These are phyloP conservation scores for Atherinomorus stipes DNA, from an alignment of 2,113 vertebrate genomes.

Conservation along the genomic window DNA sequence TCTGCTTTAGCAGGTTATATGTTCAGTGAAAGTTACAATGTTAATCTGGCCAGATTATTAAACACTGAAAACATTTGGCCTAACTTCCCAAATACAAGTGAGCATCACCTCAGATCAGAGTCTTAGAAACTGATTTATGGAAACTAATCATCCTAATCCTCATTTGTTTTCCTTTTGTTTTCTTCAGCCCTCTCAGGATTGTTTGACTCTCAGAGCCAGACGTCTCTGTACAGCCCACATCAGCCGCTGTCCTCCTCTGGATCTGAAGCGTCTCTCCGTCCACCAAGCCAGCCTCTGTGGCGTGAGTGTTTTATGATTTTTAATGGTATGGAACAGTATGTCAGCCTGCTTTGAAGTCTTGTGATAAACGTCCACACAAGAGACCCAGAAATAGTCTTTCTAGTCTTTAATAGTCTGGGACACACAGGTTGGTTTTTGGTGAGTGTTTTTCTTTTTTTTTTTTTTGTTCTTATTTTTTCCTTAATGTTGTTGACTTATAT, in stretches of 20 bases:
- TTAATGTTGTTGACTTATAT: too few species aligned
- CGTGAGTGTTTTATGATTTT: conserved; percentile 85
- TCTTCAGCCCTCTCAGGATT: conserved; percentile 80
- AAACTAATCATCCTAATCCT: background rate
- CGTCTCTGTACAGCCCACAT: conserved; percentile 86
- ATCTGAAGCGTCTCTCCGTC: conserved; percentile 80
- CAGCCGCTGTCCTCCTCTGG: conserved; percentile 83
- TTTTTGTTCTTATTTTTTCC: too few species aligned
- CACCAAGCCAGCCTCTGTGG: conserved; percentile 86
- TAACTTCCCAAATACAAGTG: background rate
- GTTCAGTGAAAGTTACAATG: background rate
- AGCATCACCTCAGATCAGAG: background rate
- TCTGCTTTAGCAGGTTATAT: background rate
- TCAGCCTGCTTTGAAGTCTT: background rate
- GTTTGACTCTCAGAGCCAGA: conserved; percentile 90
- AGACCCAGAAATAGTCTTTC: too few species aligned
- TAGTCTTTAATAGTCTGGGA: too few species aligned
- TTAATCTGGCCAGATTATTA: background rate
- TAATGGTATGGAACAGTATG: background rate
- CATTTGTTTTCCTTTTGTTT: conserved; percentile 6
- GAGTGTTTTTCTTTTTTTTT: too few species aligned
- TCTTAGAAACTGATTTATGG: background rate
- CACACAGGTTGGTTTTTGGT: too few species aligned
- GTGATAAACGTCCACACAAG: background rate
- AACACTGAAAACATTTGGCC: background rate